A percentile compares a stretch with the other conserved stretches of the same genome.
phyloP scores from a whole-genome alignment of 2,113 vertebrate genomes.

The Burhinus oedicnemus region DNA sequence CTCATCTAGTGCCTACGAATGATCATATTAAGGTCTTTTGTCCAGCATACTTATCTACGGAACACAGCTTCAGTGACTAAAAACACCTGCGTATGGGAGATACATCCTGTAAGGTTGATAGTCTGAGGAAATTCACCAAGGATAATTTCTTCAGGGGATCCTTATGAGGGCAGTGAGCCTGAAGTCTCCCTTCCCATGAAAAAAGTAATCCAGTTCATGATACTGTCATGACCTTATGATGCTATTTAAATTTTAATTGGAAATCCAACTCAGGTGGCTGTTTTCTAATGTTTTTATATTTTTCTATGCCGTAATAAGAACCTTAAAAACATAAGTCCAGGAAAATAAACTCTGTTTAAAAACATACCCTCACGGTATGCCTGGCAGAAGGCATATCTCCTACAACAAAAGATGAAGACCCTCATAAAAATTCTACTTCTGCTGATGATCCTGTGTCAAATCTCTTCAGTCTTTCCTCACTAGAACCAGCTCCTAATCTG shows the following conservation, averaged over 20 bases:
- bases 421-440: neutral
- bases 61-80: neutral
- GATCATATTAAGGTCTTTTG: neutral
- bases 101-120: neutral
- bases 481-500: neutral
- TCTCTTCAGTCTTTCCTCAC: neutral
- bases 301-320: neutral
- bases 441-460: neutral
- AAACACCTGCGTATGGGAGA: neutral
- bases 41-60: neutral
- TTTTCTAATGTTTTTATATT: neutral
- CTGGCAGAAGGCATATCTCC: neutral
- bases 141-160: neutral
- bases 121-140: neutral
- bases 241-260: neutral
- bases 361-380: neutral
- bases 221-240: neutral
- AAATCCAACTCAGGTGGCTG: neutral
- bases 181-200: neutral
- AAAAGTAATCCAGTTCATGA: neutral
- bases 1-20: neutral
- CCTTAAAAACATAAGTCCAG: neutral
- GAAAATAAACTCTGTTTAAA: neutral
- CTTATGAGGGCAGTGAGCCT: neutral
- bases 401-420: neutral